phyloP scores from a whole-genome alignment of 2,888 invertebrate species.

The Callyntrura guangdongensis region DNA sequence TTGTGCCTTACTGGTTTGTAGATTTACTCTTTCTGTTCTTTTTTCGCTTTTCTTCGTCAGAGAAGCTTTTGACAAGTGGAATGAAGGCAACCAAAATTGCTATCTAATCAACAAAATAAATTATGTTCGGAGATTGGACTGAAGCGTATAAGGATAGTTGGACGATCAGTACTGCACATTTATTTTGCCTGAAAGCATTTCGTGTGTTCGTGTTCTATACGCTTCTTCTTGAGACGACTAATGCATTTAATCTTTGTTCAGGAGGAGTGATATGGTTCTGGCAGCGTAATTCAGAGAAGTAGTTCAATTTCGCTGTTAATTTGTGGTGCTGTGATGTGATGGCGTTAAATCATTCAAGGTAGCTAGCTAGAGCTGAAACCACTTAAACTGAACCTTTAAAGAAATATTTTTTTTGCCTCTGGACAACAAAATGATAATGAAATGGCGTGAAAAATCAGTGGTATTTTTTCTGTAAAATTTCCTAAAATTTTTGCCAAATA shows the following conservation, averaged over 20 bases:
- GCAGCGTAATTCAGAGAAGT: not conserved
- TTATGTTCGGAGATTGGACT: not conserved
- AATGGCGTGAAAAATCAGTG: slow-evolving; percentile 31
- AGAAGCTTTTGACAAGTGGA: slow-evolving; percentile 24
- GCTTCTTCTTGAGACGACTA: not conserved
- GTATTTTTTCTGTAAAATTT: slow-evolving; percentile 5
- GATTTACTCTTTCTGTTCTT: not conserved
- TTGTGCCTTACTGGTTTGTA: slow-evolving; percentile 61
- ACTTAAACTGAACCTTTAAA: not conserved
- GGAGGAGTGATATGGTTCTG: not conserved
- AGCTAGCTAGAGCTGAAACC: not conserved
- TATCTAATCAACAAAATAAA: slow-evolving; percentile 45
- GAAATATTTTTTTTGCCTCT: slow-evolving; percentile 30
- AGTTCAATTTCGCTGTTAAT: slow-evolving; percentile 1
- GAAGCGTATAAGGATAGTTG: slow-evolving; percentile 6
- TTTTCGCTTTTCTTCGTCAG: not conserved
- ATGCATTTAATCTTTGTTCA: not conserved
- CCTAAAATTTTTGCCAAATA: slow-evolving; percentile 43
- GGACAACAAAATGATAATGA: slow-evolving; percentile 7
- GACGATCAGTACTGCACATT: slow-evolving; percentile 3
- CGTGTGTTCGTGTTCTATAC: slow-evolving; percentile 1
- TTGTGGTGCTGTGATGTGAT: not conserved
- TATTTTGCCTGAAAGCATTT: slow-evolving; percentile 26
- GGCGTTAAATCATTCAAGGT: not conserved
- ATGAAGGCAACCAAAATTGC: slow-evolving; percentile 5